A percentile compares a stretch with the other conserved stretches of the same genome.
phyloP scores from a whole-genome alignment of 2,113 vertebrate genomes.

The Erythrocebus patas region DNA sequence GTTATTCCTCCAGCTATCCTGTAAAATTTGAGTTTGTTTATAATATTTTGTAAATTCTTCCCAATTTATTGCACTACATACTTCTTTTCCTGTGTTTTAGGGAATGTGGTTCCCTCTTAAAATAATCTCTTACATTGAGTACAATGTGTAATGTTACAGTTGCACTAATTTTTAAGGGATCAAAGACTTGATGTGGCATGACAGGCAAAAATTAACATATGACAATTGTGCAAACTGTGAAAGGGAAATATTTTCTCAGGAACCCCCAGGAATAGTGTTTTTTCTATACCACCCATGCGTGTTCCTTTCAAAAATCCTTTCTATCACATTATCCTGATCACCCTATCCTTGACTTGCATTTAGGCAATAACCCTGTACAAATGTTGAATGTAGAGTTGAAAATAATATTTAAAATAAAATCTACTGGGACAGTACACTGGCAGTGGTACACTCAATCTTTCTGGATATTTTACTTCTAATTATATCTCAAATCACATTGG shows the following conservation, averaged over 20 bases:
- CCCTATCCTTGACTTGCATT: not conserved
- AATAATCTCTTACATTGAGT: not conserved
- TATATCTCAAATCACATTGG: not conserved
- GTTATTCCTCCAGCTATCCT: not conserved
- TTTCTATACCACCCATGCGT: not conserved
- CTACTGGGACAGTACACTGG: not conserved
- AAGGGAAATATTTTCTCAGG: not conserved
- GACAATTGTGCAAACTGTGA: not conserved
- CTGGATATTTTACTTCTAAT: not conserved
- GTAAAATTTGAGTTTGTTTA: not conserved
- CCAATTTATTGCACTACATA: not conserved
- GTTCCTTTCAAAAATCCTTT: not conserved
- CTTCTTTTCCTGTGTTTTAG: not conserved
- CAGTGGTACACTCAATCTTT: not conserved
- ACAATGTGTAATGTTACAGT: not conserved
- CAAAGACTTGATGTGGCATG: not conserved
- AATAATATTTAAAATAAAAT: not conserved
- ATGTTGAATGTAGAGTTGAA: not conserved
- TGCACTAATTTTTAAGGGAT: not conserved
- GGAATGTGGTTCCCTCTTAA: not conserved
- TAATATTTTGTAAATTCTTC: not conserved
- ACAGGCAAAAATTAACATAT: not conserved
- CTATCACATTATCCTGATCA: not conserved
- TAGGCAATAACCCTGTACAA: not conserved
- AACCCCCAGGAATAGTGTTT: not conserved